Base-by-base conservation (phyloP, 2,113 vertebrate genomes). In the Suricata suricatta region DNA sequence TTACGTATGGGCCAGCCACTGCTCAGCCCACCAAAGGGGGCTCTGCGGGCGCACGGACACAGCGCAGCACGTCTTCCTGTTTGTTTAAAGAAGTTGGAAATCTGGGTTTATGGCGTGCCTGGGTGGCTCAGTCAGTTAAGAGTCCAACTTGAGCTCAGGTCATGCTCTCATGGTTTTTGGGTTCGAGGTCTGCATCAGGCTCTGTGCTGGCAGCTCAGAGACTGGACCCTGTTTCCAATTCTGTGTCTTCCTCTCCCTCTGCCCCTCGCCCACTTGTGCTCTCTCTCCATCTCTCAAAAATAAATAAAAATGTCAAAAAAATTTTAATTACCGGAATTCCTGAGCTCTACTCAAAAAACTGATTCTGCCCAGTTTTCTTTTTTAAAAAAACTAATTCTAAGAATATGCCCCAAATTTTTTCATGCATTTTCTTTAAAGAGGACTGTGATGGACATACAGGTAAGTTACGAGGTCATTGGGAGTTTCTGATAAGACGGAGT, bases 11-110 rank as follows among this genome's bases (percentile, higher is more conserved):
- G 33, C 19, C 68, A 31, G 66, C 38, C 10, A 1, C 27, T 8
- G 11, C 9, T 25, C 38, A 52, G 16, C 29, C 63, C 47, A 68
- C 44, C 29, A 71, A 13, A 23, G 19, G 10, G 60, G 19, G n/a
- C n/a, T 16, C 31, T 57, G 81, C 0, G 5, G n/a, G n/a, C 29
- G 44, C 13, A 33, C 0, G 15, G 25, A 27, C 1, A 12, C 7
- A 72, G 41, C 3, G 4, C 0, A 12, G 41, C 41, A 52, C 9
- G 57, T 47, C 31, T 41, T 15, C 35, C 19, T 21, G 1, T 11
- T 66, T n/a, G 76, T 50, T 7, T 57, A 54, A 31, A 72, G 60
- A 84, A 82, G 27, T 29, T 47, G 19, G 14, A 68, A 41, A 54
- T 17, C 66, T 44, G 13, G 19, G 3, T 85, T 47, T 80, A 6